Evolutionary conservation across 2,888 invertebrate species (phyloP).

Genomic region (Ochropacha duplaris): DNA sequence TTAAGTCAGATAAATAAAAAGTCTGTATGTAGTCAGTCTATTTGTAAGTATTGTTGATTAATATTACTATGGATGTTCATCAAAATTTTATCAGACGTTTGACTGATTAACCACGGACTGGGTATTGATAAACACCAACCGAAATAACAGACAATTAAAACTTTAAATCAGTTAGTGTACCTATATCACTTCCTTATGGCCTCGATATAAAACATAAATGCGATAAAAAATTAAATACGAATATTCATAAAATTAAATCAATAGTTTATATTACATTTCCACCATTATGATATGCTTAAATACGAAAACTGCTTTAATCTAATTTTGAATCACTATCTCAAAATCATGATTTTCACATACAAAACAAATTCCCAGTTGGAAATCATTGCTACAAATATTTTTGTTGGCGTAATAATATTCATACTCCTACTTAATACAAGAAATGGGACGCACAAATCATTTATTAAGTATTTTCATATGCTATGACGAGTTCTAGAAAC

Average conservation of each 20-base stretch:
- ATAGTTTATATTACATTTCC: conserved; percentile 30
- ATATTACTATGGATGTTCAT: no score
- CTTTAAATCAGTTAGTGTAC: not conserved
- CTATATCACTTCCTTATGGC: conserved; percentile 45
- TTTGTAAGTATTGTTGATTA: not conserved
- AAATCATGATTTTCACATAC: not conserved
- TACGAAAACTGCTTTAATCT: conserved; percentile 17
- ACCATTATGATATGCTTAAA: conserved; percentile 53
- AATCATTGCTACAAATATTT: not conserved
- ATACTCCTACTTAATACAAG: not conserved
- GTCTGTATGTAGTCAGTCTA: not conserved
- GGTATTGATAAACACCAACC: no score
- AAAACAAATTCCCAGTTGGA: not conserved
- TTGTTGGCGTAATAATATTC: not conserved
- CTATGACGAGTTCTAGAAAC: no score
- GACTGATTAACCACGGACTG: no score
- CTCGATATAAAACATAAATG: conserved; percentile 51
- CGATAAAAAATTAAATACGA: conserved; percentile 22
- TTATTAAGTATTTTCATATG: no score
- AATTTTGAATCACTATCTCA: not conserved
- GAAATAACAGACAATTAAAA: not conserved
- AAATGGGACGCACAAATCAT: no score
- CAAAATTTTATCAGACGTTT: no score
- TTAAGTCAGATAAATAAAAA: no score
- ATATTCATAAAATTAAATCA: conserved; percentile 20